Evolutionary conservation across 2,113 vertebrate species (phyloP).

Genomic region (Sebastes schlegelii): DNA sequence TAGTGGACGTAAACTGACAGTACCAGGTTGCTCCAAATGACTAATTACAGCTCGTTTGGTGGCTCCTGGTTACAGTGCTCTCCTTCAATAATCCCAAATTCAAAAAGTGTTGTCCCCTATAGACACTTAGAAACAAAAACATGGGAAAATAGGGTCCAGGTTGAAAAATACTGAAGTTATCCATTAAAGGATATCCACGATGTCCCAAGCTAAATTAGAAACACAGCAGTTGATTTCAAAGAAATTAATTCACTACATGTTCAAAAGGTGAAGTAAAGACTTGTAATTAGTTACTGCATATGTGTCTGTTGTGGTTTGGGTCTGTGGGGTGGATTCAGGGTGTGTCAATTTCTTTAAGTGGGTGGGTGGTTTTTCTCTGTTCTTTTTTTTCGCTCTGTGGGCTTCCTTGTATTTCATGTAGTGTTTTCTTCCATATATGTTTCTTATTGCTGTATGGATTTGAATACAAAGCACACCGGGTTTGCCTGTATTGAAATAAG

Average conservation of each 20-base stretch:
- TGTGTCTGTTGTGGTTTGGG: conserved; percentile 3
- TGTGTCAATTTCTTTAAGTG: background rate
- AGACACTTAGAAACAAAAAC: no score
- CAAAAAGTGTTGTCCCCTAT: no score
- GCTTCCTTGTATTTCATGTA: background rate
- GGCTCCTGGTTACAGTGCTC: no score
- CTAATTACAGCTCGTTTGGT: no score
- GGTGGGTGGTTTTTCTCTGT: background rate
- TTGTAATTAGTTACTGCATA: background rate
- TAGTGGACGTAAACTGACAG: no score
- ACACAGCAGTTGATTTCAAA: background rate
- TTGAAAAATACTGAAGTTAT: no score
- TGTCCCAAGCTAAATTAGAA: background rate
- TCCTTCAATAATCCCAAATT: no score
- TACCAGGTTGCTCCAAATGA: no score
- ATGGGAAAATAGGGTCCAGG: no score
- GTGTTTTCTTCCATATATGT: background rate
- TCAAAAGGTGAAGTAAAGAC: background rate
- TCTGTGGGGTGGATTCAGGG: background rate
- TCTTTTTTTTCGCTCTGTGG: background rate
- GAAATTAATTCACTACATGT: background rate
- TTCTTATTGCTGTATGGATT: background rate
- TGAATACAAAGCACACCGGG: background rate
- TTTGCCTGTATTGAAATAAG: background rate
- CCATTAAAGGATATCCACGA: background rate